phyloP scores from a whole-genome alignment of 2,113 vertebrate species.

The Charina bottae region DNA sequence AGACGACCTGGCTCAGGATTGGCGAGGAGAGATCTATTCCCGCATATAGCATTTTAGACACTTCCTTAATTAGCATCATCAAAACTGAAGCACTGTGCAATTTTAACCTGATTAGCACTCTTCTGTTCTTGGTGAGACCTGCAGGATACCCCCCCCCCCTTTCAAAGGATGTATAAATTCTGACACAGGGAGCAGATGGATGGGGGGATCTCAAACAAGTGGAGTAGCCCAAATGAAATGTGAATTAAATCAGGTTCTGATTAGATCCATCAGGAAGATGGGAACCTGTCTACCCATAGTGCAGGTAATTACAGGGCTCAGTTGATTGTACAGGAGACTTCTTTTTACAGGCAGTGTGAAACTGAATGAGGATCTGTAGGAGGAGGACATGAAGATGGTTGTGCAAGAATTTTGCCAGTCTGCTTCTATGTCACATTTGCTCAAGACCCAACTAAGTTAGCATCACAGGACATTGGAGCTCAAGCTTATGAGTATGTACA shows the following conservation, averaged over 20 bases:
- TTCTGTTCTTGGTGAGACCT: constrained; percentile 19
- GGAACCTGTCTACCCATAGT: neutral
- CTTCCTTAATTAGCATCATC: neutral
- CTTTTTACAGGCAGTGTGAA: neutral
- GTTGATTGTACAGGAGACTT: neutral
- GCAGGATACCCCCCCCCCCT: constrained; percentile 44
- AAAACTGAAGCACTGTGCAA: neutral
- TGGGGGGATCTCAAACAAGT: neutral
- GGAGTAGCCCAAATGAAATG: constrained; percentile 33
- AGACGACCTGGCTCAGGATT: neutral
- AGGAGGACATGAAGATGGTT: neutral
- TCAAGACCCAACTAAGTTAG: neutral
- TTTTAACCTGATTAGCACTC: constrained; percentile 55
- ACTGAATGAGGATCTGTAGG: neutral
- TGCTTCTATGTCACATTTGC: neutral
- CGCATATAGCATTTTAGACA: neutral
- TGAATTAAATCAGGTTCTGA: neutral
- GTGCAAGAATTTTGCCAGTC: neutral
- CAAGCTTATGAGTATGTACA: neutral
- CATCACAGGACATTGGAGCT: neutral
- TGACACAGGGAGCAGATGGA: accelerated
- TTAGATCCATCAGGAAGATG: neutral
- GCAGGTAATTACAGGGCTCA: neutral
- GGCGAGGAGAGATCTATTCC: constrained; percentile 1
- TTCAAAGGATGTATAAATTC: neutral